These are phyloP conservation scores for Hydrocynus forskahlii DNA, from an alignment of 2,797 vertebrate species.

Conservation along the genomic window DNA sequence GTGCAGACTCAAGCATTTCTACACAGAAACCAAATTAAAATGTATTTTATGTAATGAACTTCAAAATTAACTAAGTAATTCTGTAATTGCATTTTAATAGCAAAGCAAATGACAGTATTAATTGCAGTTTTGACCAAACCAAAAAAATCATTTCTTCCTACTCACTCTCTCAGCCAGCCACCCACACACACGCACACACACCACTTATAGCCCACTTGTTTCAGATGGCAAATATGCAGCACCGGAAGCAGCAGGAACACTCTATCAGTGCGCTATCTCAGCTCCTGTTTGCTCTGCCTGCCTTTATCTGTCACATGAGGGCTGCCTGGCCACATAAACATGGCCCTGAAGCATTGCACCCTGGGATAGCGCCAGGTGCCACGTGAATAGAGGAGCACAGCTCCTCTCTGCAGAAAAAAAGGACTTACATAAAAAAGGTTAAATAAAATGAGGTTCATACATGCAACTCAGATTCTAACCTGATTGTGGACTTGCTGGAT, in stretches of 20 bases:
- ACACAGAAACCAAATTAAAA: background rate
- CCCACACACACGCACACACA: conserved; percentile 20
- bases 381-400: conserved; percentile 40
- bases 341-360: conserved; percentile 43
- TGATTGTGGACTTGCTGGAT: background rate
- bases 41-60: background rate
- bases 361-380: conserved; percentile 49
- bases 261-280: conserved; percentile 81
- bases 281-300: conserved; percentile 76
- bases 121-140: background rate
- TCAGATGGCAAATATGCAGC: conserved; percentile 74
- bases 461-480: conserved; percentile 7
- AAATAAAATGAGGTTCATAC: background rate
- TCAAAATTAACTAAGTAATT: background rate
- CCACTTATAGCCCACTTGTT: conserved; percentile 55
- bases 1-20: too few species aligned
- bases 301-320: conserved; percentile 80
- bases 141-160: background rate
- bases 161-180: conserved; percentile 23
- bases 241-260: conserved; percentile 80
- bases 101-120: background rate
- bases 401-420: background rate
- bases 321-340: conserved; percentile 77
- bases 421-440: conserved; percentile 1
- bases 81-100: background rate